Evolutionary conservation across 1,140 invertebrate species (phyloP).

Genomic region (Rhizoglyphus robini): DNA sequence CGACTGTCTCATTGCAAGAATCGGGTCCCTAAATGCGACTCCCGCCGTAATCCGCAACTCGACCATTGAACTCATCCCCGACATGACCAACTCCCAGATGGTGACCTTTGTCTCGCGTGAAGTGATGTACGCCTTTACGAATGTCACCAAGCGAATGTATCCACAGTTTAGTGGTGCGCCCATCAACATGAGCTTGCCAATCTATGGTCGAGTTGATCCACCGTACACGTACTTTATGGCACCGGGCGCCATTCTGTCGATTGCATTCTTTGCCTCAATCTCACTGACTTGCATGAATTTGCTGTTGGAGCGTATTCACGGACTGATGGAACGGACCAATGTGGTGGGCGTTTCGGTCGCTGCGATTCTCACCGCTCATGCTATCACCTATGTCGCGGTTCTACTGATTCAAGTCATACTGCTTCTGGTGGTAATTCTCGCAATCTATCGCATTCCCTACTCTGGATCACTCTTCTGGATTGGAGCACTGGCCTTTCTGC

Average conservation of each 20-base stretch:
- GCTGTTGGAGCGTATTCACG: constrained; percentile 79
- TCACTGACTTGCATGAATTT: constrained; percentile 78
- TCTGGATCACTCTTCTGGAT: constrained; percentile 61
- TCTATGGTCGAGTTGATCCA: constrained; percentile 70
- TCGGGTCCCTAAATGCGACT: neutral
- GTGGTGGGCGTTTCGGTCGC: constrained; percentile 73
- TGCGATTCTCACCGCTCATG: constrained; percentile 80
- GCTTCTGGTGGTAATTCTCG: constrained; percentile 67
- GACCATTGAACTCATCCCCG: constrained; percentile 28
- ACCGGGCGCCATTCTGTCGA: constrained; percentile 84
- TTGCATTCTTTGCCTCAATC: constrained; percentile 87
- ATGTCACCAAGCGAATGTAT: constrained; percentile 25
- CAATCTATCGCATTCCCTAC: constrained; percentile 63
- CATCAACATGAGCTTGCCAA: constrained; percentile 47
- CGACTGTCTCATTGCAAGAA: neutral
- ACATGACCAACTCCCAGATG: constrained; percentile 32
- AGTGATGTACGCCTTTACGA: constrained; percentile 18
- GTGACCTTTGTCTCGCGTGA: neutral
- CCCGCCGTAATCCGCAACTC: constrained; percentile 26
- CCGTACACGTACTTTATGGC: constrained; percentile 90
- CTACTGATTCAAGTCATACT: constrained; percentile 80
- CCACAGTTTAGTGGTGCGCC: constrained; percentile 22
- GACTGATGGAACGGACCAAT: constrained; percentile 69
- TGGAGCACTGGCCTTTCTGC: constrained; percentile 53
- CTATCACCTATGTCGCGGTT: constrained; percentile 81